Base-by-base conservation (phyloP, 1,140 invertebrate species). In the Conus betulinus region DNA sequence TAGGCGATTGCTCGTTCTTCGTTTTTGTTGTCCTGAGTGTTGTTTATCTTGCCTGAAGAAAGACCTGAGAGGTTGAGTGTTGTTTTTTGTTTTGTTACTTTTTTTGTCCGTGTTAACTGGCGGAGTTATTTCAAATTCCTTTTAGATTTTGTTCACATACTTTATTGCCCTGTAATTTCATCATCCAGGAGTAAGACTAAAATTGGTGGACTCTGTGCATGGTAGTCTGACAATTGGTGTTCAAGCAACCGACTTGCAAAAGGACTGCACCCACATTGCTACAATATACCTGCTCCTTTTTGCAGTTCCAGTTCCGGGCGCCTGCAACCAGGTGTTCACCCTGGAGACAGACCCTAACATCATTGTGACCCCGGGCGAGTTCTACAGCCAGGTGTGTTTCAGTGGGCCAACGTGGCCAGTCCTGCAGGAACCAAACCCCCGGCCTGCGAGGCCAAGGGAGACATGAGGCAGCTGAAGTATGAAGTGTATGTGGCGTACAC, bases 311-410 rank as follows among this genome's bases (percentile, higher is more conserved):
- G 74, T 87, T 4, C 85, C 85, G 57, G 85, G 85, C 3, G 85
- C 52, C 25, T 87, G 85, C 53, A 87, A 79, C 74, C 85, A 87
- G 60, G 85, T 87, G 25, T 87, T 87, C 27, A 23, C 39, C n/a
- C 25, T 87, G 51, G 74, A 87, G 60, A 79, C 52, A 3, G 85
- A 87, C 25, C 71, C 85, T 20, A 87, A 87, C 85, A 78, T 87
- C 51, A 51, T 13, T 4, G 63, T 87, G 85, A 87, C 63, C 71
- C 5, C 39, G 3, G 52, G 52, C n/a, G 55, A 84, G 0, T 27
- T 79, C 25, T 53, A 79, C 17, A 78, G 71, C 13, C 67, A 87
- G 51, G 71, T 87, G 10, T 87, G 67, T 87, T 87, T 53, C 85
- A 87, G 85, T 78, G 71, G 85, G 85, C 85, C 53, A 87, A 27